Evolutionary conservation across 2,888 invertebrate genomes (phyloP), one percentile per base, ranked within the genome.

Genomic region (Opisthograptis luteolata): DNA sequence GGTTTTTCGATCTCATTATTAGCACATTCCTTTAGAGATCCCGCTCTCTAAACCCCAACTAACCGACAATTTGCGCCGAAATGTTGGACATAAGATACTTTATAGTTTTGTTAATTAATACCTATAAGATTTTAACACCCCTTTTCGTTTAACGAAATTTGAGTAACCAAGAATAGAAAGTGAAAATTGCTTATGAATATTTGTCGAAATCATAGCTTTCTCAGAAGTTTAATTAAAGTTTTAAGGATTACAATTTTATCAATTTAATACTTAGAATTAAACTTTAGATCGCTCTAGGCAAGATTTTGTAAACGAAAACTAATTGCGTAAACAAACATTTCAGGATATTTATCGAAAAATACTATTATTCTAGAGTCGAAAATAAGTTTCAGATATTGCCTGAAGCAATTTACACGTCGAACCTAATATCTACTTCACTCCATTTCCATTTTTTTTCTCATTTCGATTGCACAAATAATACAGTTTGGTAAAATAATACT

Each of bases 1-100:
- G 79, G 79, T 78, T 84, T 81, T 76, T 72, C 79, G 81, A 79
- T 77, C 81, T 79, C 76, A 81, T 86, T 87, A 87, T 88, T 87
- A 86, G 81, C 55, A 52, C 61, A 61, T 58, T 68, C 67, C 62
- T 66, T 51, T 61, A 28, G 36, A 59, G 67, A 69, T 66, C 59
- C 62, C 63, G 56, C n/a, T n/a, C n/a, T 59, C 64, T 62, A 57
- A 62, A 61, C 65, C 68, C 60, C 53, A 58, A 60, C 60, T 57
- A 59, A 59, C 60, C 49, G 60, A 50, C 64, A 63, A 71, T 68
- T 72, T 62, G 64, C 55, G 48, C 51, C 53, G 40, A 63, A 70
- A 66, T 68, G 64, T 66, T 64, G 58, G 58, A 37, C 43, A 40
- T 49, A 28, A 55, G 42, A 39, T 31, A 47, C 15, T 64, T 60